phyloP scores from a whole-genome alignment of 2,113 vertebrate species.

The Lophura nycthemera region DNA sequence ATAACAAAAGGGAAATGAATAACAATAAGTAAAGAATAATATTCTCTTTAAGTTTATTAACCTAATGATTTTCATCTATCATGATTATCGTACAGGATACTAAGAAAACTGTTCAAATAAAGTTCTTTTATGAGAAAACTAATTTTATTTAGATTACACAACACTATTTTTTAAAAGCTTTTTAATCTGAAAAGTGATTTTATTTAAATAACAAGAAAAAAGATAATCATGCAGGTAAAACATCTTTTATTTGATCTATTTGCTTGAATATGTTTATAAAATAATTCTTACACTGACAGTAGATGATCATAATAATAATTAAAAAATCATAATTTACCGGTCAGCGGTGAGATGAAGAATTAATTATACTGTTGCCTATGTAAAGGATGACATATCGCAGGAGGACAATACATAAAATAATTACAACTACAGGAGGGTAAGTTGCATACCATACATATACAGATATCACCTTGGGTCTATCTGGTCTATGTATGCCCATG shows the following conservation, averaged over 20 bases:
- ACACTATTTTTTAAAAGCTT: neutral
- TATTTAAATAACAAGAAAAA: neutral
- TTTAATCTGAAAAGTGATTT: neutral
- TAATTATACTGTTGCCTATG: fast-evolving
- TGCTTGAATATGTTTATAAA: neutral
- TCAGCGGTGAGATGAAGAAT: neutral
- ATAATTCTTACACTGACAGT: neutral
- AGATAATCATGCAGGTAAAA: neutral
- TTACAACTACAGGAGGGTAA: neutral
- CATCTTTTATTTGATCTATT: neutral
- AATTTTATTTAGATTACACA: neutral
- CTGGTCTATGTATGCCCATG: neutral
- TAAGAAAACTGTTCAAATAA: neutral
- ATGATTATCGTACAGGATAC: neutral
- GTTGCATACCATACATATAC: neutral
- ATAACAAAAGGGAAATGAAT: neutral
- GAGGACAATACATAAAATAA: neutral
- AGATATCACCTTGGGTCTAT: fast-evolving
- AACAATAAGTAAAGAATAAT: neutral
- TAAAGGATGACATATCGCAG: neutral
- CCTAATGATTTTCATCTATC: neutral
- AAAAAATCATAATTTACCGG: neutral
- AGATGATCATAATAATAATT: neutral
- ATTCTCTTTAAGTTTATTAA: neutral
- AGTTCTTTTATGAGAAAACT: neutral